Conservation (phyloP, 2,113 vertebrate genomes). For the Nyctibius bracteatus region DNA sequence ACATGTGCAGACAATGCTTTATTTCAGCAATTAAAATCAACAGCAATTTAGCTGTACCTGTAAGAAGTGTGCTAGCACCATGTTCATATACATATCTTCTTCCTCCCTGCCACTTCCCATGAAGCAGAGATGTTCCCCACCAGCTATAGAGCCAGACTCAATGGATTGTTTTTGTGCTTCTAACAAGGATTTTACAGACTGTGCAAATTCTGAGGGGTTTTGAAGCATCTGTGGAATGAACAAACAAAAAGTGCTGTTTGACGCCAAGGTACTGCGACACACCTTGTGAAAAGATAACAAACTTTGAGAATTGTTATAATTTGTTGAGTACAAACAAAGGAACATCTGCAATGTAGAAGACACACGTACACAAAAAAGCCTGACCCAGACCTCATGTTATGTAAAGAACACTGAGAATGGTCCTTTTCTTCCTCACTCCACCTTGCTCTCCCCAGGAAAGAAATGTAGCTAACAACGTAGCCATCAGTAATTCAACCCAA, state of each 20-base stretch:
- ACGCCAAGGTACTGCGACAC: not conserved
- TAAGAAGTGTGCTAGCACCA: slow-evolving; percentile 97
- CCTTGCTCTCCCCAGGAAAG: not conserved
- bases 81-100: slow-evolving; percentile 99
- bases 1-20: not conserved
- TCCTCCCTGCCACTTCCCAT: slow-evolving; percentile 99
- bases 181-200: slow-evolving; percentile 94
- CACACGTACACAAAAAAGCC: not conserved
- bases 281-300: not conserved
- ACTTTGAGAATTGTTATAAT: not conserved
- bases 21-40: not conserved
- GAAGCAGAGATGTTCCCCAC: slow-evolving; percentile 96
- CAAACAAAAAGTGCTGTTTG: not conserved
- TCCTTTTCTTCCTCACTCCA: not conserved
- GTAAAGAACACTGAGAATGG: not conserved
- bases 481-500: not conserved
- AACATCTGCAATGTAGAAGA: not conserved
- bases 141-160: slow-evolving; percentile 93
- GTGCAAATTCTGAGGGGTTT: slow-evolving; percentile 94
- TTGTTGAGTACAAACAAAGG: not conserved
- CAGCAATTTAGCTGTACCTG: slow-evolving; percentile 77
- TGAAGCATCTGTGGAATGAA: slow-evolving; percentile 88
- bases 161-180: slow-evolving; percentile 98
- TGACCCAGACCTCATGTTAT: not conserved
- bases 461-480: not conserved